A percentile compares a stretch with the other conserved stretches of the same genome.
phyloP scores from a whole-genome alignment of 2,113 vertebrate genomes.

The Tilapia sparmanii region DNA sequence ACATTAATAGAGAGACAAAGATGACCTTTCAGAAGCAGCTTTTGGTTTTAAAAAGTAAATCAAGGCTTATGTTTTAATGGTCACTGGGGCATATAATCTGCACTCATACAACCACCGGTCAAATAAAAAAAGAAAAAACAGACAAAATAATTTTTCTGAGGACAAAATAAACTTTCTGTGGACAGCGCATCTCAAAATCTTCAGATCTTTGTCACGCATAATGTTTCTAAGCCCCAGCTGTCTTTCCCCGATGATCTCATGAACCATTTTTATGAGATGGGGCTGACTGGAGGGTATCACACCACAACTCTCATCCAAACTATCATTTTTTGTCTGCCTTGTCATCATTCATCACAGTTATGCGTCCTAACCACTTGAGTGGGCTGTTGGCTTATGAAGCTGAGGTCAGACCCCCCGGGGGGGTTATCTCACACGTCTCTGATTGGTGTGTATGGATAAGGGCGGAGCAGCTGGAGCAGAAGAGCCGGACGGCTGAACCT shows the following conservation, averaged over 20 bases:
- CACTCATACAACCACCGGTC: not conserved
- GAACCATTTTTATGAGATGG: not conserved
- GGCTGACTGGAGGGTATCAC: not conserved
- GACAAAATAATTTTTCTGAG: not conserved
- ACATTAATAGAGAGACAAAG: not conserved
- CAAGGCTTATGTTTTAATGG: not conserved
- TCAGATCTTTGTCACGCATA: not conserved
- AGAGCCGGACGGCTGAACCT: not conserved
- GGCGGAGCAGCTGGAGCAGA: not conserved
- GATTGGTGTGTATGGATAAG: not conserved
- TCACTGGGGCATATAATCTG: not conserved
- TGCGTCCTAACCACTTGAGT: not conserved
- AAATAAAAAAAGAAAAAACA: not conserved
- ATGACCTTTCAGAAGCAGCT: not conserved
- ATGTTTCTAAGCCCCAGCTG: not conserved
- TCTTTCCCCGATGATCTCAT: not conserved
- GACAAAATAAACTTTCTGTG: not conserved
- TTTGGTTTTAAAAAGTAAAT: not conserved
- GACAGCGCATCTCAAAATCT: not conserved
- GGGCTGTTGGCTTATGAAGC: not conserved
- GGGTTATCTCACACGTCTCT: not conserved
- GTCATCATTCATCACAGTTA: not conserved
- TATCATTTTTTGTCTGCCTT: not conserved
- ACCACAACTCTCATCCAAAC: not conserved
- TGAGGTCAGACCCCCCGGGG: not conserved